Conservation (phyloP, 1,140 invertebrate genomes). For the Macrobrachium rosenbergii region DNA sequence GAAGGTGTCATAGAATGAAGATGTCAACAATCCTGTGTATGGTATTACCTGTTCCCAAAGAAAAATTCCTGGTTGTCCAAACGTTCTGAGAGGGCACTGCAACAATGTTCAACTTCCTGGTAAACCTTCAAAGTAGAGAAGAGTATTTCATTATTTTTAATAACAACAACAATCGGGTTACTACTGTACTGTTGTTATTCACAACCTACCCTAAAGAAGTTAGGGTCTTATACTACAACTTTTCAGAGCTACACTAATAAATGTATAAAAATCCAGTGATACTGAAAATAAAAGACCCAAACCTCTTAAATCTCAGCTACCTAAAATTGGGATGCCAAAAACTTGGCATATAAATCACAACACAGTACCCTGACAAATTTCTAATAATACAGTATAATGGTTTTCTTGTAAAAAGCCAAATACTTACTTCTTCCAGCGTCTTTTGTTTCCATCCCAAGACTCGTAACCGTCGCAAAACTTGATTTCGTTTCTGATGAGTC, state of each 20-base stretch:
- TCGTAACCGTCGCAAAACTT: constrained; percentile 80
- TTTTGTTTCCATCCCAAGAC: constrained; percentile 86
- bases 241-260: too few species aligned
- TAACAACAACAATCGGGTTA: background rate
- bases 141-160: background rate
- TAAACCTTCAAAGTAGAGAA: constrained; percentile 69
- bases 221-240: background rate
- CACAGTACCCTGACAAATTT: too few species aligned
- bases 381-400: background rate
- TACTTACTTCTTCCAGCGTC: constrained; percentile 80
- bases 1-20: too few species aligned
- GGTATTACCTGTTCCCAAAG: constrained; percentile 71
- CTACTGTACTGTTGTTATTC: background rate
- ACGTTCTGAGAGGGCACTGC: constrained; percentile 85
- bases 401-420: background rate
- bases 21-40: background rate
- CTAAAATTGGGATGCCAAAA: too few species aligned
- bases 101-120: constrained; percentile 85
- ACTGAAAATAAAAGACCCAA: too few species aligned
- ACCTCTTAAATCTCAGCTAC: too few species aligned
- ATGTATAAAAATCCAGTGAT: too few species aligned
- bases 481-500: constrained; percentile 82
- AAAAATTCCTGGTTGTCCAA: constrained; percentile 86
- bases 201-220: background rate
- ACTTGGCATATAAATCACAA: too few species aligned